Conservation (phyloP, 2,113 vertebrate species). For the Pteronura brasiliensis region DNA sequence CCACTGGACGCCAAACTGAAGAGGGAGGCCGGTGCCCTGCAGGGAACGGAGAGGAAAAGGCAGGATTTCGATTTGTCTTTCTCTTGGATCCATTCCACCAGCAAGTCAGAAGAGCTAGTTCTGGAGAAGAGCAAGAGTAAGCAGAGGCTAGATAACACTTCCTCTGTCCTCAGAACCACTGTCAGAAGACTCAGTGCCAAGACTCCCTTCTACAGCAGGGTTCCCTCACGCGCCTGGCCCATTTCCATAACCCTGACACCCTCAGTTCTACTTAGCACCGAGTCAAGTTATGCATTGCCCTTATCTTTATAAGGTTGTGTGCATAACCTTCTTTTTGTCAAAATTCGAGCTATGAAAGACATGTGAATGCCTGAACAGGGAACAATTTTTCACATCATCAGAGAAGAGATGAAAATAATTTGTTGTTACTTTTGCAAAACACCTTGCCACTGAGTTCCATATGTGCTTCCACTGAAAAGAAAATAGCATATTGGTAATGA, state of each 20-base stretch:
- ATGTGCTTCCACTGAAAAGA: not conserved
- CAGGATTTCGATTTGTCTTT: not conserved
- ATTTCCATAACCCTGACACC: not conserved
- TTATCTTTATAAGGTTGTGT: not conserved
- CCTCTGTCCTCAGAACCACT: not conserved
- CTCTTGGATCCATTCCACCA: not conserved
- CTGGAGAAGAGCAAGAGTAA: not conserved
- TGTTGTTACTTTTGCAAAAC: not conserved
- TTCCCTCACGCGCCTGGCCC: not conserved
- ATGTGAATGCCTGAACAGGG: not conserved
- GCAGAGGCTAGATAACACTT: not conserved
- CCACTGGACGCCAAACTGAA: conserved; percentile 54
- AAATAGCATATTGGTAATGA: not conserved
- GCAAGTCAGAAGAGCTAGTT: not conserved
- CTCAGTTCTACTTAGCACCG: not conserved
- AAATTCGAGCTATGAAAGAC: not conserved
- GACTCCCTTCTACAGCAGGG: not conserved
- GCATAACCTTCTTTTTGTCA: not conserved
- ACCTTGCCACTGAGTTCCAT: rapidly evolving
- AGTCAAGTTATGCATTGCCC: not conserved
- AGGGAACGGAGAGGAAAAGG: conserved; percentile 12
- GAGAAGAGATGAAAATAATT: not conserved
- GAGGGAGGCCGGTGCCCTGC: conserved; percentile 4
- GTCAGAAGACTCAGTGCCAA: not conserved
- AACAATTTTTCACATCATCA: not conserved